A percentile compares a stretch with the other conserved stretches of the same genome.
These are phyloP conservation scores for Oriolus oriolus DNA, from an alignment of 2,113 vertebrate species.

Conservation along the genomic window DNA sequence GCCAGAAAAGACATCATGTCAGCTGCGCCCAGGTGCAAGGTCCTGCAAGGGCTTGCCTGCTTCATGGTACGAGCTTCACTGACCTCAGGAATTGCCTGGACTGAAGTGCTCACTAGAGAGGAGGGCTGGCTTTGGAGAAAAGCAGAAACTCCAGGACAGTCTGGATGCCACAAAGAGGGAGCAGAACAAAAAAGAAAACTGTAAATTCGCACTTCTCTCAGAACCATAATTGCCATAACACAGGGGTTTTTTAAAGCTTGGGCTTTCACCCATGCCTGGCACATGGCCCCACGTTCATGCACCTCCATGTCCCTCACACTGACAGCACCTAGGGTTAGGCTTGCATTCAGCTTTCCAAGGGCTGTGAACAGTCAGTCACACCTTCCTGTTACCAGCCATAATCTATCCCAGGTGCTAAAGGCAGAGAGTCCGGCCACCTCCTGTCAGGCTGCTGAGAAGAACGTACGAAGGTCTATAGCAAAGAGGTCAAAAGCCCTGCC, in stretches of 20 bases:
- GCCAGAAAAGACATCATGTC: background rate
- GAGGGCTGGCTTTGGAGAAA: background rate
- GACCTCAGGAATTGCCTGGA: background rate
- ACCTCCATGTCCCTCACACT: background rate
- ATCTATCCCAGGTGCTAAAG: background rate
- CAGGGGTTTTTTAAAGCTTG: background rate
- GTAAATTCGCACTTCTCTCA: background rate
- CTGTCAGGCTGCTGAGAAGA: background rate
- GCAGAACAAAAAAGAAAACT: background rate
- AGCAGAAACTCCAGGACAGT: background rate
- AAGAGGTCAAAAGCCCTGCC: background rate
- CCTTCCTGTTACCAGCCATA: too few species aligned
- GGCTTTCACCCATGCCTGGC: too few species aligned
- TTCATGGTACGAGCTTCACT: background rate
- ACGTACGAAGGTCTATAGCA: background rate
- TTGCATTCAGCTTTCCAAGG: background rate
- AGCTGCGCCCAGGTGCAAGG: rapidly evolving
- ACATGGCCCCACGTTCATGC: rapidly evolving
- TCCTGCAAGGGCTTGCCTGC: background rate
- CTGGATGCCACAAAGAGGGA: background rate
- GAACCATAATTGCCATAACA: background rate
- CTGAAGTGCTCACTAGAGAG: background rate
- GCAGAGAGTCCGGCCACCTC: background rate
- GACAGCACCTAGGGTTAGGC: background rate
- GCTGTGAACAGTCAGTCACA: background rate